These are phyloP conservation scores for Leucoptera coffeella DNA, from an alignment of 2,888 invertebrate species.

Conservation along the genomic window DNA sequence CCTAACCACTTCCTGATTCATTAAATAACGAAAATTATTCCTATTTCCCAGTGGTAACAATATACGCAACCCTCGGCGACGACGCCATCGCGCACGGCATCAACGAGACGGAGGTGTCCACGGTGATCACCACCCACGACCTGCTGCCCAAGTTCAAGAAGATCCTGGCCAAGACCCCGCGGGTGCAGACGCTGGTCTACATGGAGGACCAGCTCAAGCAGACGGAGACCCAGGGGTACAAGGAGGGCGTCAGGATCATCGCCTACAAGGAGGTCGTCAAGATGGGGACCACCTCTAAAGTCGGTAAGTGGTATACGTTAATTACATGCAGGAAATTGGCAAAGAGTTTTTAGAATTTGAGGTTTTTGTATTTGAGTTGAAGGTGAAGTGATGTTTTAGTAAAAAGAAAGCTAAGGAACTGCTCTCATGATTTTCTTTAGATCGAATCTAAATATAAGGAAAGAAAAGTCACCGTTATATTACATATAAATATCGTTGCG, in stretches of 20 bases:
- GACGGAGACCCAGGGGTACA: constrained; percentile 65
- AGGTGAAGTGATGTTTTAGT: too few species aligned
- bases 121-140: constrained; percentile 89
- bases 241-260: constrained; percentile 64
- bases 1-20: too few species aligned
- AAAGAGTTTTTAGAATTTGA: not conserved
- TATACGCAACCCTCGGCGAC: constrained; percentile 95
- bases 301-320: constrained; percentile 16
- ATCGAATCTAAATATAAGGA: too few species aligned
- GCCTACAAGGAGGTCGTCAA: constrained; percentile 61
- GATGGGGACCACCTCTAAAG: constrained; percentile 23
- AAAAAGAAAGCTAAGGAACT: too few species aligned
- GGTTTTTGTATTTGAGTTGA: too few species aligned
- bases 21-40: too few species aligned
- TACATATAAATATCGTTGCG: too few species aligned
- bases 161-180: constrained; percentile 65
- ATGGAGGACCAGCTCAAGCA: constrained; percentile 82
- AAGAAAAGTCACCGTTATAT: too few species aligned
- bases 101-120: constrained; percentile 91
- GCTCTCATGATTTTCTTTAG: too few species aligned
- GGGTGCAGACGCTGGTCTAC: constrained; percentile 73
- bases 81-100: constrained; percentile 95
- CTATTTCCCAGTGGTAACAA: constrained; percentile 80
- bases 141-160: constrained; percentile 85
- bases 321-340: not conserved